These are phyloP conservation scores for Hemistola chrysoprasaria DNA, from an alignment of 2,888 invertebrate genomes.

Conservation along the genomic window DNA sequence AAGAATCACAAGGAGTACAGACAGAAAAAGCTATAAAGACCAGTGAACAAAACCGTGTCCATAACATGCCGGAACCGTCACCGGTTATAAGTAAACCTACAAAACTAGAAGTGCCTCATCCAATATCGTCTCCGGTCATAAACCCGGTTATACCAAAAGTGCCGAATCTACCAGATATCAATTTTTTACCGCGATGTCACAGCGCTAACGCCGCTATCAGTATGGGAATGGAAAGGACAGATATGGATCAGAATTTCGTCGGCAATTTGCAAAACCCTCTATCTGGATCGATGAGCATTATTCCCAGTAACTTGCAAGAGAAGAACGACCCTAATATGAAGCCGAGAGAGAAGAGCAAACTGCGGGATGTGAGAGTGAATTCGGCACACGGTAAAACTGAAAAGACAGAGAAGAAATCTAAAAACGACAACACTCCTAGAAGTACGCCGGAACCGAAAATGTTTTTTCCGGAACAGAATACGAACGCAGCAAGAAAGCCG, in stretches of 20 bases:
- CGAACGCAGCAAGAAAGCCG: constrained; percentile 59
- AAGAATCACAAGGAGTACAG: constrained; percentile 69
- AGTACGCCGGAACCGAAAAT: constrained; percentile 71
- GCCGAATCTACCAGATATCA: constrained; percentile 65
- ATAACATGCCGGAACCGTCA: constrained; percentile 50
- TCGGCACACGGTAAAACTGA: constrained; percentile 75
- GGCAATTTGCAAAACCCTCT: constrained; percentile 59
- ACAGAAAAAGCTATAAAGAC: constrained; percentile 67
- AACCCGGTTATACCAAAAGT: constrained; percentile 73
- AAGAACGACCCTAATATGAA: constrained; percentile 63
- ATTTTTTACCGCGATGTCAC: constrained; percentile 73
- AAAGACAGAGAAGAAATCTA: constrained; percentile 66
- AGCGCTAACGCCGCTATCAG: constrained; percentile 72
- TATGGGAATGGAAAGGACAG: constrained; percentile 63
- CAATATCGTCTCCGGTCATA: constrained; percentile 74
- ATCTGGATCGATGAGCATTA: constrained; percentile 59
- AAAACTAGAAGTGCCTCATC: constrained; percentile 75
- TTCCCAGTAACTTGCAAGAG: constrained; percentile 53
- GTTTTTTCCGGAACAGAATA: constrained; percentile 72
- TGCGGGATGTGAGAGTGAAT: constrained; percentile 73
- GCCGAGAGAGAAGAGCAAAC: constrained; percentile 71
- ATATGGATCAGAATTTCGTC: constrained; percentile 57
- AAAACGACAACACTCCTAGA: constrained; percentile 58
- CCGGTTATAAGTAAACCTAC: constrained; percentile 62
- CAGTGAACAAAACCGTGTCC: constrained; percentile 54